Evolutionary conservation across 2,113 vertebrate genomes (phyloP), one percentile per base, ranked within the genome.

Genomic region (Phyllostomus discolor): DNA sequence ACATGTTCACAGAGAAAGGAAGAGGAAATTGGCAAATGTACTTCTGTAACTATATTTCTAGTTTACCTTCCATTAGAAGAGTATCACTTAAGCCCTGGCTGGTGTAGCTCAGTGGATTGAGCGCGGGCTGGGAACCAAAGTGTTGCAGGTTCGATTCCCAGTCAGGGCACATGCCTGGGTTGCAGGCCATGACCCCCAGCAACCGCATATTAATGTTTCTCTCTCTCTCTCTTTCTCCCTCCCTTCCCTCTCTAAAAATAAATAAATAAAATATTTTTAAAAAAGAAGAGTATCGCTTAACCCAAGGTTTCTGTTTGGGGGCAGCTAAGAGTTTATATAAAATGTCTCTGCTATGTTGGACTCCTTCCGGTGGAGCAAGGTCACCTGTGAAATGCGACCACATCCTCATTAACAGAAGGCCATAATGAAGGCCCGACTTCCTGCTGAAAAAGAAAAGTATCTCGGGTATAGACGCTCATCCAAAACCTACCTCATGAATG

Each of bases 401-500:
- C 82, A 88, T 94, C 85, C 91, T 93, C 96, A 93, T 83, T 94
- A 97, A 92, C 88, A 79, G 64, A 95, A 88, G 62, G 48, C 76
- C 38, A 62, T 83, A 91, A 86, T 52, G 54, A 91, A 95, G 46
- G 50, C 64, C 91, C n/a, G 82, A 88, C 88, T 96, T 87, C 82
- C 93, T 83, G 52, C 50, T 94, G 57, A 0, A 83, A 93, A 94
- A 95, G 94, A 70, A 88, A 75, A 90, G 35, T 43, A 59, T n/a
- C 91, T 86, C 41, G 85, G 54, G 67, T 89, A 72, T 93, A 91
- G 73, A 91, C 87, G 62, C 26, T 96, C 80, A 96, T 96, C 15
- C 94, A 93, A 96, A 97, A 70, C 54, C 26, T 52, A 41, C 82
- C 90, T 88, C n/a, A 79, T 96, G 79, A 97, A 95, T 96, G 95